phyloP scores from a whole-genome alignment of 2,888 invertebrate genomes.

The Phalera bucephala region DNA sequence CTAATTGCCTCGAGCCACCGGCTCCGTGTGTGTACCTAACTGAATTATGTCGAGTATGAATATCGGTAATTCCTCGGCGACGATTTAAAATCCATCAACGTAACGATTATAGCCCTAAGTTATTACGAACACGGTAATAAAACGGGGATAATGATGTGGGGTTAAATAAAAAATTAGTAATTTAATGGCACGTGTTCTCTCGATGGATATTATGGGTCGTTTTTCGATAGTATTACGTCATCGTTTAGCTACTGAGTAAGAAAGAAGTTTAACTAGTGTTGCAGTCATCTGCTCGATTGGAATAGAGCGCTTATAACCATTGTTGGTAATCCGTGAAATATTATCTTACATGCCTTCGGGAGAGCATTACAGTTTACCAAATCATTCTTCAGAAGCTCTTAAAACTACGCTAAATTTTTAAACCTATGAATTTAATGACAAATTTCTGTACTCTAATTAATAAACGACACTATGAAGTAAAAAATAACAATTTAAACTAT shows the following conservation, averaged over 20 bases:
- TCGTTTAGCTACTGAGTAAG: constrained; percentile 17
- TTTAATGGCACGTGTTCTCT: not conserved
- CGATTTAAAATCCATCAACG: not conserved
- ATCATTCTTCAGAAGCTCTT: no score
- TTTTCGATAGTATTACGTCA: not conserved
- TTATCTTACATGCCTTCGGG: no score
- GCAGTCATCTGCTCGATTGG: no score
- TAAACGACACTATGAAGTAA: no score
- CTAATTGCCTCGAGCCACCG: constrained; percentile 60
- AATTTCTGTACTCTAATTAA: no score
- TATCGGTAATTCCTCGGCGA: constrained; percentile 2
- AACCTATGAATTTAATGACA: no score
- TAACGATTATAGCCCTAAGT: not conserved
- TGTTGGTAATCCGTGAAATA: no score
- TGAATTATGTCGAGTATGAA: constrained; percentile 16
- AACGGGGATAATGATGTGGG: not conserved
- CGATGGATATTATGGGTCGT: not conserved
- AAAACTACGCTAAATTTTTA: no score
- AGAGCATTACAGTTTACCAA: no score
- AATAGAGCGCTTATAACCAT: no score
- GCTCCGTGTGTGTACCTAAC: constrained; percentile 22
- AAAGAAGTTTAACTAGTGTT: no score
- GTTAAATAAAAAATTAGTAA: not conserved
- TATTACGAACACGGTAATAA: not conserved
- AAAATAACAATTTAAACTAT: no score